Conservation (phyloP, 2,797 vertebrate genomes). For the Sebastes flavidus region DNA sequence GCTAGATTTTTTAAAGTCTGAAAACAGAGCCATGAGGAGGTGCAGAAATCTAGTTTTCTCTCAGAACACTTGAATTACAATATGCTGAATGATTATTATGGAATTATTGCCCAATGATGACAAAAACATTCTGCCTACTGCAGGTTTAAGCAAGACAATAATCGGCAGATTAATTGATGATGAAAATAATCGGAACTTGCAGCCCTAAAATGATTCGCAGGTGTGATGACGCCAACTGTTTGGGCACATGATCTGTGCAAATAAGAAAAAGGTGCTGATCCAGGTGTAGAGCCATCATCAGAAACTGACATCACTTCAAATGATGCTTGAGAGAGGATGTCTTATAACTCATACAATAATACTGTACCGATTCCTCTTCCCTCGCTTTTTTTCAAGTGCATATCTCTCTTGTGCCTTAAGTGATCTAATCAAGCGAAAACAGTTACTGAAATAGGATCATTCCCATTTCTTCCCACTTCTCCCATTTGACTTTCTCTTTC, state of each 20-base stretch:
- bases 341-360: not conserved
- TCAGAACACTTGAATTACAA: no score
- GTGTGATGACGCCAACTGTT: not conserved
- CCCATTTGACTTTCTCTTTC: not conserved
- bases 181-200: not conserved
- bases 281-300: not conserved
- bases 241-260: not conserved
- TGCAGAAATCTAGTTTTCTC: rapidly evolving
- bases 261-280: not conserved
- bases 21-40: no score
- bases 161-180: not conserved
- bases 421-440: not conserved
- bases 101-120: not conserved
- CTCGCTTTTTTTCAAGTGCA: not conserved
- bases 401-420: not conserved
- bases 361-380: not conserved
- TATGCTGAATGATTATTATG: no score
- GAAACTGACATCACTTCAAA: not conserved
- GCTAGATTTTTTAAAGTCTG: no score
- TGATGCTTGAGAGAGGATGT: not conserved
- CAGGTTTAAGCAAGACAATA: not conserved
- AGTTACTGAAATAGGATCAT: not conserved
- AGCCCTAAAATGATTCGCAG: not conserved
- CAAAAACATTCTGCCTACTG: not conserved
- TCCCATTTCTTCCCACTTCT: not conserved